Evolutionary conservation across 1,140 invertebrate species (phyloP), one percentile per base, ranked within the genome.

Genomic region (Brachionus rubens): DNA sequence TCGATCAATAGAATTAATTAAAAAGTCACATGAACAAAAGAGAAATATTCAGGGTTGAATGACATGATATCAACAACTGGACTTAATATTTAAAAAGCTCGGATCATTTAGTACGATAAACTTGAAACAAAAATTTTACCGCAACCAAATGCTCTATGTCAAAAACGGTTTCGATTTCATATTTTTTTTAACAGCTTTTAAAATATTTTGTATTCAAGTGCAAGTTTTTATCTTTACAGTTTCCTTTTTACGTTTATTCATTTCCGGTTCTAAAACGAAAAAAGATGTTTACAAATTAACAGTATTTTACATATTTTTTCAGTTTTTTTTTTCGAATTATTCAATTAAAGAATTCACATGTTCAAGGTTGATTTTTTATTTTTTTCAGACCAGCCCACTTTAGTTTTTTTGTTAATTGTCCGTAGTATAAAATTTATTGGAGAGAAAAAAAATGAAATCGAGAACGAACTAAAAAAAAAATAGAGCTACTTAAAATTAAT

Each of bases 151-250:
- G 33, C 33, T 36, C 9, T 5, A 9, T 36, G 3, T 36, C 3
- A 36, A 36, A 36, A 36, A 36, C 3, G 9, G 3, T 36, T 3
- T 36, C 33, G 9, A 5, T 36, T 36, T n/a, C n/a, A n/a, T n/a
- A n/a, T 36, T 19, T 36, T 9, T 33, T 59, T 59, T 59, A 59
- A 33, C 54, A 59, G 54, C 30, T 59, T 36, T 16, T 59, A 59
- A 59, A 59, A 59, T 59, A 59, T 59, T 59, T 59, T 28, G 54
- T 36, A n/a, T 59, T 59, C 28, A 59, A 59, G 54, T 59, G 54
- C 54, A 59, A 59, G 30, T 28, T 59, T 59, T 33, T 36, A 36
- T 59, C 36, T 28, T 59, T 59, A 36, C 54, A 28, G 54, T 59
- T 21, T 36, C 9, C 9, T 5, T 9, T 36, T 36, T 9, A 3